phyloP scores from a whole-genome alignment of 92 coral and sea anemone genomes.

The Montipora capitata region DNA sequence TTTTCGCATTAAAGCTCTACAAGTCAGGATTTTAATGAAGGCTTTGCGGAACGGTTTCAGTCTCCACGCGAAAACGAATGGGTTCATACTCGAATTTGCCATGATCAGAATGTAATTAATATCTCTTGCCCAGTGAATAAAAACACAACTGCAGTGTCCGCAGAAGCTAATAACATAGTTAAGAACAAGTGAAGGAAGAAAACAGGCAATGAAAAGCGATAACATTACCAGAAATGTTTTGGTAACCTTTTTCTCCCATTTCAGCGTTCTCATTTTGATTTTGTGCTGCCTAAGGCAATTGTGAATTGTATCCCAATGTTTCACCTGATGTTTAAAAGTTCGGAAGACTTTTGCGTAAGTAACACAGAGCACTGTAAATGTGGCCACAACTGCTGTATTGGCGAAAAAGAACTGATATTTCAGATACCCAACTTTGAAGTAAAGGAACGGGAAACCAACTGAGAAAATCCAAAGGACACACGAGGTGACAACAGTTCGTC shows the following conservation, averaged over 20 bases:
- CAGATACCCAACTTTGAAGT: conserved; percentile 85
- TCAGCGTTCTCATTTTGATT: conserved; percentile 54
- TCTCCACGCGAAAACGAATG: too few species aligned
- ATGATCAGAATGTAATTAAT: too few species aligned
- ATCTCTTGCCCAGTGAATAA: conserved; percentile 81
- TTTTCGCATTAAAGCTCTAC: conserved; percentile 35
- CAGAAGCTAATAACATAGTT: conserved; percentile 76
- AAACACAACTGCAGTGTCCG: conserved; percentile 68
- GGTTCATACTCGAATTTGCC: too few species aligned
- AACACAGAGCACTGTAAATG: conserved; percentile 78
- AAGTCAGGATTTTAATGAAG: too few species aligned
- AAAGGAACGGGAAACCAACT: conserved; percentile 81
- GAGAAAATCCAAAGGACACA: conserved; percentile 82
- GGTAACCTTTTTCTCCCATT: conserved; percentile 78
- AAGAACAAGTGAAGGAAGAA: conserved; percentile 65
- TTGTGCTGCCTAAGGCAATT: not conserved
- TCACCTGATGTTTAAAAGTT: conserved; percentile 35
- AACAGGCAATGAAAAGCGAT: conserved; percentile 62
- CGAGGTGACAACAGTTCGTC: conserved; percentile 73
- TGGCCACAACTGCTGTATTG: conserved; percentile 87
- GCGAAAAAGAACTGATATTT: conserved; percentile 93
- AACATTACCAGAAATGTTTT: conserved; percentile 77
- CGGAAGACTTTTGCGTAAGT: conserved; percentile 76
- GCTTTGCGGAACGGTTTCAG: too few species aligned
- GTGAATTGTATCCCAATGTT: conserved; percentile 30